Evolutionary conservation across 2,797 vertebrate genomes (phyloP).

Genomic region (Macrochelys suwanniensis): DNA sequence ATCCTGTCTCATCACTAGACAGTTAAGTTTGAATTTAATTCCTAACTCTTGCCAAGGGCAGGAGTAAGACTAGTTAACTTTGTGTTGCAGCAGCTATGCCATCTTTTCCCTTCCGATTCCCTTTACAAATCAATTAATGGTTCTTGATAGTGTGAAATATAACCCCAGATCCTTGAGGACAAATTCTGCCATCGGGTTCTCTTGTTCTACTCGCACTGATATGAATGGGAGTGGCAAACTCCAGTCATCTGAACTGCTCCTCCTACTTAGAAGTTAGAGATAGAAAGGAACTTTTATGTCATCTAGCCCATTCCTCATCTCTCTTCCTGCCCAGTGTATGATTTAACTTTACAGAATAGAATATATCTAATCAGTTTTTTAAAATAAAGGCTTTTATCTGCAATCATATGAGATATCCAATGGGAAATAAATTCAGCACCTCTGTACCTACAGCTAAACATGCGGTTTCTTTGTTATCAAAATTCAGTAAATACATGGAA

Average conservation of each 20-base stretch:
- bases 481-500: accelerated
- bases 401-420: neutral
- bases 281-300: neutral
- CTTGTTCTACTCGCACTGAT: neutral
- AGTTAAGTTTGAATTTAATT: constrained; percentile 11
- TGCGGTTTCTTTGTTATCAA: neutral
- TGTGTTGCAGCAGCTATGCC: neutral
- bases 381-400: neutral
- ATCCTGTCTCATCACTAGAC: neutral
- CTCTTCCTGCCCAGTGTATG: neutral
- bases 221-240: neutral
- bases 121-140: neutral
- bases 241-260: neutral
- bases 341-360: neutral
- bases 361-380: neutral
- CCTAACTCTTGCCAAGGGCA: neutral
- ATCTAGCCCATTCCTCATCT: neutral
- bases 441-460: neutral
- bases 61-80: neutral
- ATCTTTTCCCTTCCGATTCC: neutral
- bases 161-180: neutral
- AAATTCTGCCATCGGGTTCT: neutral
- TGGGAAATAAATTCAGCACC: neutral
- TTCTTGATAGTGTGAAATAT: neutral
- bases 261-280: neutral